phyloP scores from a whole-genome alignment of 2,797 vertebrate species.

The Diceros bicornis region DNA sequence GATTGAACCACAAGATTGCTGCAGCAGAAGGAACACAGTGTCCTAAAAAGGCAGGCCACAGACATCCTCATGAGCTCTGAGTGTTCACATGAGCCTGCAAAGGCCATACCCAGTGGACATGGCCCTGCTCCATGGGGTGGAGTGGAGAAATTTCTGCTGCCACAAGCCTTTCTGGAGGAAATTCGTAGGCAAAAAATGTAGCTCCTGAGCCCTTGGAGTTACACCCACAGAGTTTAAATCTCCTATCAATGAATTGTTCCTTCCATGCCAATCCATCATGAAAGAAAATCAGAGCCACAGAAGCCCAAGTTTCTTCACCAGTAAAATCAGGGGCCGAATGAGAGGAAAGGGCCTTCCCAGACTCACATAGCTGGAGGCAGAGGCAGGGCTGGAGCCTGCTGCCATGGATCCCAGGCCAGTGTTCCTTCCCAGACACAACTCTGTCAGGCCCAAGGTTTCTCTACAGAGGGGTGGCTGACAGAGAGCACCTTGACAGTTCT shows the following conservation, averaged over 20 bases:
- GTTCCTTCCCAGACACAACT: background rate
- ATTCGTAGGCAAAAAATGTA: background rate
- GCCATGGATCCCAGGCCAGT: background rate
- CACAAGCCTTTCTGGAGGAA: background rate
- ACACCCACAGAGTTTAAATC: background rate
- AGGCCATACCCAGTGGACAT: background rate
- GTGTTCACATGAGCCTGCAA: background rate
- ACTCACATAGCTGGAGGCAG: background rate
- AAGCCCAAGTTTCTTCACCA: background rate
- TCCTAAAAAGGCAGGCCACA: background rate
- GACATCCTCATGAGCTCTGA: background rate
- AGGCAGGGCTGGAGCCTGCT: background rate
- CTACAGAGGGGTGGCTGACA: background rate
- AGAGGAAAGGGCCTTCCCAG: background rate
- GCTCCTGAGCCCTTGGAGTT: background rate
- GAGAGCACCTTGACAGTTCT: background rate
- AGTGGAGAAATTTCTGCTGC: background rate
- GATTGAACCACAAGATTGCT: background rate
- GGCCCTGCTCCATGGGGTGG: background rate
- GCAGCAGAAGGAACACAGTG: background rate
- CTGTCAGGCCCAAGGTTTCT: background rate
- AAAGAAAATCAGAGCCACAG: background rate
- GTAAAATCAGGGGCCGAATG: background rate
- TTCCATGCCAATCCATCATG: background rate
- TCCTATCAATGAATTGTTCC: background rate